Evolutionary conservation across 92 coral and sea anemone species (phyloP).

Genomic region (Palythoa grandis): DNA sequence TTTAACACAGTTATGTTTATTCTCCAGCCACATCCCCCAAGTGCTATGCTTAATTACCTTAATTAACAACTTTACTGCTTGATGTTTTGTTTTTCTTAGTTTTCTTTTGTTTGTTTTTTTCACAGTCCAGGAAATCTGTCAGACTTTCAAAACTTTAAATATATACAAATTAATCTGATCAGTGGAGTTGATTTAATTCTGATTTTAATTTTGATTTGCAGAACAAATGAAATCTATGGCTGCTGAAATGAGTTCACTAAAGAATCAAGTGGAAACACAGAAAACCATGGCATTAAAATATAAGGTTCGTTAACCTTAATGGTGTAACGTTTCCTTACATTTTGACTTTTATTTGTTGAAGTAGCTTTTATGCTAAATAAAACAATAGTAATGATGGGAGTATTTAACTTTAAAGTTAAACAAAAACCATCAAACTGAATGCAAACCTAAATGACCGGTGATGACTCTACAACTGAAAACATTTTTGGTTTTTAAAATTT

Average conservation of each 20-base stretch:
- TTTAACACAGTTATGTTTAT: no score
- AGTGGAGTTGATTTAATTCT: neutral
- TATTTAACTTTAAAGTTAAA: no score
- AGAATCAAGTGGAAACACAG: slow-evolving; percentile 20
- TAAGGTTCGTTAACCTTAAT: slow-evolving; percentile 3
- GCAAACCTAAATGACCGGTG: no score
- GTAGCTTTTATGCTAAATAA: neutral
- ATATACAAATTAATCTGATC: neutral
- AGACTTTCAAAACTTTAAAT: neutral
- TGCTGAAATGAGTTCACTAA: neutral
- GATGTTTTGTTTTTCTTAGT: neutral
- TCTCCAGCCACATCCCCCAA: no score
- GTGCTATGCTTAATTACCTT: no score
- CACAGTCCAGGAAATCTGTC: neutral
- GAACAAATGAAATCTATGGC: slow-evolving; percentile 21
- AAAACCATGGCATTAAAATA: slow-evolving; percentile 14
- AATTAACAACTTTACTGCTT: no score
- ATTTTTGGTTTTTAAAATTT: no score
- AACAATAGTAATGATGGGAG: no score
- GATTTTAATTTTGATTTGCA: neutral
- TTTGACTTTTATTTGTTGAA: neutral
- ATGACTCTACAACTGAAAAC: no score
- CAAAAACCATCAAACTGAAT: neutral
- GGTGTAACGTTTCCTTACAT: no score
- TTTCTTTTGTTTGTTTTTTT: no score